Evolutionary conservation across 2,888 invertebrate genomes (phyloP), one percentile per base, ranked within the genome.

Genomic region (Chromoteleia sp.): DNA sequence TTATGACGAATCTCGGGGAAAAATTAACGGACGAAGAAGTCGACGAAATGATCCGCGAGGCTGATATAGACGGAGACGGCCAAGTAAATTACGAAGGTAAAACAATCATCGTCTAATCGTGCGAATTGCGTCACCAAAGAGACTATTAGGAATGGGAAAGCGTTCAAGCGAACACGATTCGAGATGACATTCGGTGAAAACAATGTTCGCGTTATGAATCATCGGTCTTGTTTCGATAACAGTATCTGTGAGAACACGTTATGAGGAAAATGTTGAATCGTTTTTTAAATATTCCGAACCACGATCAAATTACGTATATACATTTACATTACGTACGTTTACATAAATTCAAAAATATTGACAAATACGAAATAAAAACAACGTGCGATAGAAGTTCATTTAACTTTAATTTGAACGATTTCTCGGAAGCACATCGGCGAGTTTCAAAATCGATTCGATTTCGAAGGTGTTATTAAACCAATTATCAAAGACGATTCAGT

Each of bases 1-100:
- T n/a, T n/a, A 99, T 99, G 99, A 99, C 99, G 94, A 99, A 99
- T 94, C 96, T 99, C 90, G 99, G 99, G 83, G 99, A 99, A 94
- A 99, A 99, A 93, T 95, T 99, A 92, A 99, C 99, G 92, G 98
- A 98, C 94, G 98, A 98, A 93, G 99, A 99, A 93, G 98, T 99
- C 89, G 98, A 99, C 93, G 99, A 99, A 94, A 99, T 99, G 98
- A 98, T 99, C 93, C 95, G 98, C 93, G 98, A 98, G 94, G 98
- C 98, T 89, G 98, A 99, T 94, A 98, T 99, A 93, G 99, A 99
- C 93, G 98, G 98, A 92, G 99, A 99, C 93, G 99, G 99, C 89
- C 98, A 99, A 94, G 98, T 99, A 94, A 98, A 98, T 95, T 98
- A 98, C 93, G 97, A 97, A 95, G 97, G 96, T 96, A 68, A 63